A percentile compares a stretch with the other conserved stretches of the same genome.
Evolutionary conservation across 1,140 invertebrate genomes (phyloP).

Genomic region (Pachypsylla venusta): DNA sequence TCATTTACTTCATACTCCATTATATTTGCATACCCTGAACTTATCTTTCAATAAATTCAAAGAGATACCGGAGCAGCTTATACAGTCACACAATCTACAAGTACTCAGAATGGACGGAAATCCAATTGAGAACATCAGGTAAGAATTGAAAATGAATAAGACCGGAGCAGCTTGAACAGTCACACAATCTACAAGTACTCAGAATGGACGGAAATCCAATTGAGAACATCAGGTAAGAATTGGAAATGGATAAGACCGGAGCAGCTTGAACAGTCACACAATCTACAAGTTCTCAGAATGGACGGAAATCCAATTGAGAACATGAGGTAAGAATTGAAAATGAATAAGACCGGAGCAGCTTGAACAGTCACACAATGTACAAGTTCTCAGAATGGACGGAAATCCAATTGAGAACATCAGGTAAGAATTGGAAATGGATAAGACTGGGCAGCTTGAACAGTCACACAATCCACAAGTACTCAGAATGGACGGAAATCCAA

Average conservation of each 20-base stretch:
- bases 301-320: conserved; percentile 58
- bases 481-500: conserved; percentile 50
- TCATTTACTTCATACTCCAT: conserved; percentile 46
- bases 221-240: too few relatives aligned
- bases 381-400: conserved; percentile 45
- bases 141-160: too few relatives aligned
- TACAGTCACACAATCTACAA: conserved; percentile 39
- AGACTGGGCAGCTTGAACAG: conserved; percentile 40
- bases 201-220: conserved; percentile 54
- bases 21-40: conserved; percentile 43
- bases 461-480: conserved; percentile 40
- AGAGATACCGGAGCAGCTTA: conserved; percentile 41
- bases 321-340: too few relatives aligned
- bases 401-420: too few relatives aligned
- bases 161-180: conserved; percentile 42
- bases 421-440: too few relatives aligned
- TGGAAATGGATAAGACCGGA: too few relatives aligned
- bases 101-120: conserved; percentile 49
- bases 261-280: conserved; percentile 39
- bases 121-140: conserved; percentile 38
- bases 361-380: conserved; percentile 38
- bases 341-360: conserved; percentile 46
- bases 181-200: conserved; percentile 40
- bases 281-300: conserved; percentile 43
- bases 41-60: conserved; percentile 49